Conservation (phyloP, 1,140 invertebrate species). For the Dreissena rostriformis region DNA sequence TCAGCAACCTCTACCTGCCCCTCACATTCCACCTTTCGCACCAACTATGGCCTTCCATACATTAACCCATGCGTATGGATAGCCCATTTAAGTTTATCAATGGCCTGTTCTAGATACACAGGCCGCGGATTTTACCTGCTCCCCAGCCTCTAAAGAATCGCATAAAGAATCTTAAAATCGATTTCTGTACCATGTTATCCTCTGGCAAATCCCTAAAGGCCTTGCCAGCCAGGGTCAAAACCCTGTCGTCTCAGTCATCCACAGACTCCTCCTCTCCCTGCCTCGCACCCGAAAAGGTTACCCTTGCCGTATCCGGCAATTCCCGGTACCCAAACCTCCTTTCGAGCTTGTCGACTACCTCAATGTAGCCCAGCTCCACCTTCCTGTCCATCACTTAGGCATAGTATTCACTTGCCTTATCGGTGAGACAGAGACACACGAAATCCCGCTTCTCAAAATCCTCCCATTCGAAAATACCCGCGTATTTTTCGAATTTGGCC, state of each 20-base stretch:
- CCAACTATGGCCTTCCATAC: background rate
- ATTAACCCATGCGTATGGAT: background rate
- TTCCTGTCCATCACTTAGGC: background rate
- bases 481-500: slow-evolving; percentile 13
- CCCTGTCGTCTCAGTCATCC: slow-evolving; percentile 25
- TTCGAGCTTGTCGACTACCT: slow-evolving; percentile 11
- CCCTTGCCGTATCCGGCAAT: slow-evolving; percentile 10
- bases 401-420: slow-evolving; percentile 21
- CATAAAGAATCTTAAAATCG: slow-evolving; percentile 11
- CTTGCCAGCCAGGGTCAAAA: background rate
- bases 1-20: background rate
- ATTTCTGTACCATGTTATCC: background rate
- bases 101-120: background rate
- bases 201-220: slow-evolving; percentile 35
- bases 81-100: background rate
- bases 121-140: background rate
- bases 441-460: slow-evolving; percentile 13
- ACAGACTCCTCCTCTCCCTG: slow-evolving; percentile 16
- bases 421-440: slow-evolving; percentile 3
- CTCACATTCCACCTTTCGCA: background rate
- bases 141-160: background rate
- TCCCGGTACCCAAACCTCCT: slow-evolving; percentile 10
- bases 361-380: background rate
- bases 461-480: background rate
- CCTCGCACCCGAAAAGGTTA: background rate